Evolutionary conservation across 2,797 vertebrate species (phyloP).

Genomic region (Huso huso): DNA sequence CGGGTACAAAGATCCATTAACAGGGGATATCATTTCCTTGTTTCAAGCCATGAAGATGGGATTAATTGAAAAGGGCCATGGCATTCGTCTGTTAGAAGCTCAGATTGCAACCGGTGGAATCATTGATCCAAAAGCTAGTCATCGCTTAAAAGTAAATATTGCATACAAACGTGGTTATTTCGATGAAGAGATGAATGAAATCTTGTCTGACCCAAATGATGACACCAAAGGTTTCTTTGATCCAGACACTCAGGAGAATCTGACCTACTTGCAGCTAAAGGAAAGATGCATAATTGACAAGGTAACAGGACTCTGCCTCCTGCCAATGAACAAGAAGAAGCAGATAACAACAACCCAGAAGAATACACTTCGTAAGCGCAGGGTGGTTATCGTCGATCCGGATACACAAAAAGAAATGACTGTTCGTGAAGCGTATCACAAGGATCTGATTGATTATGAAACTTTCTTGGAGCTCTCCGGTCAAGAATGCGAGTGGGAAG

Average conservation of each 20-base stretch:
- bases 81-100: slow-evolving; percentile 88
- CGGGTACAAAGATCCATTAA: slow-evolving; percentile 85
- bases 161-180: slow-evolving; percentile 92
- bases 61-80: slow-evolving; percentile 90
- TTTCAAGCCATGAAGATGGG: slow-evolving; percentile 96
- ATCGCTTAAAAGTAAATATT: slow-evolving; percentile 80
- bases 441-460: slow-evolving; percentile 89
- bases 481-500: slow-evolving; percentile 98
- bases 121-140: slow-evolving; percentile 88
- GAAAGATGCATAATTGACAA: slow-evolving; percentile 82
- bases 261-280: slow-evolving; percentile 91
- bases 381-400: slow-evolving; percentile 95
- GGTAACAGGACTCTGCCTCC: slow-evolving; percentile 76
- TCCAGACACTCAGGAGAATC: slow-evolving; percentile 93
- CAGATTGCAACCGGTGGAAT: slow-evolving; percentile 96
- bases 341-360: slow-evolving; percentile 68
- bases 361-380: slow-evolving; percentile 86
- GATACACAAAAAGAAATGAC: slow-evolving; percentile 95
- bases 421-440: slow-evolving; percentile 86
- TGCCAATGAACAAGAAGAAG: slow-evolving; percentile 77
- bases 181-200: slow-evolving; percentile 83
- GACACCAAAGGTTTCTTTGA: slow-evolving; percentile 98
- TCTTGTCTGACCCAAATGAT: slow-evolving; percentile 48
- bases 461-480: slow-evolving; percentile 88
- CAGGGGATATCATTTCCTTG: slow-evolving; percentile 85